Percentiles rank a stretch among this genome's conserved stretches.
These are phyloP conservation scores for Alviniconcha marisindica DNA, from an alignment of 1,140 invertebrate genomes.

Conservation along the genomic window DNA sequence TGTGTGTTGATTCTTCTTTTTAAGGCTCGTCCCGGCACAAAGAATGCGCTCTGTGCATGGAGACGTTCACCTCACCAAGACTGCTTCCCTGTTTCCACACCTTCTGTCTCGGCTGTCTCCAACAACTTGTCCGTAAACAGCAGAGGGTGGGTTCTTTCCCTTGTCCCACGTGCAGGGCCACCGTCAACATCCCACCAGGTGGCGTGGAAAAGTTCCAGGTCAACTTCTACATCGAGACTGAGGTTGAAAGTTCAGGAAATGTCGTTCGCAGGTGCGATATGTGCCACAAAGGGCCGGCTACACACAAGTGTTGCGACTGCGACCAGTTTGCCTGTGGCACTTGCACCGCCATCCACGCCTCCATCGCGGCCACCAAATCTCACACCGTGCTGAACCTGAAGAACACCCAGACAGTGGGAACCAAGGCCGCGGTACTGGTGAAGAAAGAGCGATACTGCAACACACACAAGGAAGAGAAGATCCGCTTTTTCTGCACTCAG, in stretches of 20 bases:
- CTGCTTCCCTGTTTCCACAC: slow-evolving; percentile 43
- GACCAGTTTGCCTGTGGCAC: slow-evolving; percentile 30
- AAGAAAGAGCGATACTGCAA: slow-evolving; percentile 21
- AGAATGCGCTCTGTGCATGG: slow-evolving; percentile 36
- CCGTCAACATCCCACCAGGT: slow-evolving; percentile 24
- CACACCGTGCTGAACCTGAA: slow-evolving; percentile 31
- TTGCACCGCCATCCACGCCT: slow-evolving; percentile 28
- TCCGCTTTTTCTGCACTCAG: slow-evolving; percentile 36
- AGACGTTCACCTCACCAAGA: slow-evolving; percentile 29
- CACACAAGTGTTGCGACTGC: slow-evolving; percentile 30
- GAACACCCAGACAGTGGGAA: background rate
- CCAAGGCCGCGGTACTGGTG: background rate
- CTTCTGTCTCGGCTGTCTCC: slow-evolving; percentile 36
- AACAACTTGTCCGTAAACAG: background rate
- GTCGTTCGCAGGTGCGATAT: background rate
- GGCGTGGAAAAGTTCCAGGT: slow-evolving; percentile 36
- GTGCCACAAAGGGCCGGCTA: background rate
- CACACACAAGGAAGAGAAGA: slow-evolving; percentile 24
- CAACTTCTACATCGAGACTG: slow-evolving; percentile 43
- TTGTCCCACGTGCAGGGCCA: slow-evolving; percentile 35
- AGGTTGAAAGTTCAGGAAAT: background rate
- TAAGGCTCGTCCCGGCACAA: background rate
- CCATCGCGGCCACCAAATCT: slow-evolving; percentile 19
- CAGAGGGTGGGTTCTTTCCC: background rate
- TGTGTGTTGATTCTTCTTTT: background rate